These are phyloP conservation scores for Leptopilina myrica DNA, from an alignment of 2,888 invertebrate genomes.

Conservation along the genomic window DNA sequence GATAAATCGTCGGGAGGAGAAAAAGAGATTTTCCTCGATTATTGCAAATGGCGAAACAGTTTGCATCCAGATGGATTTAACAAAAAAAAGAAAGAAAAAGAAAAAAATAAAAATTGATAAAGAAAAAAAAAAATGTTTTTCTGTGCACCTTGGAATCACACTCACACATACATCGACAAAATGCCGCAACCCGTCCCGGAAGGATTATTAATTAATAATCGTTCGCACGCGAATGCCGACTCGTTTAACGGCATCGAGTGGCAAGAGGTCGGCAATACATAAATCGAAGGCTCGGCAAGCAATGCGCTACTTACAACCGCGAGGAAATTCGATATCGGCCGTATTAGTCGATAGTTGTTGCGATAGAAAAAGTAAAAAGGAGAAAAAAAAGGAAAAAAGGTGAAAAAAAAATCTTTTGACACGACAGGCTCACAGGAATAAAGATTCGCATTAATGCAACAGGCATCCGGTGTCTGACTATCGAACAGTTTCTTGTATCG, in stretches of 20 bases:
- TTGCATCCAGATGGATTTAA: constrained; percentile 24
- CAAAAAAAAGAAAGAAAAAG: no score
- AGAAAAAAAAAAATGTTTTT: no score
- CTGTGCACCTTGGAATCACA: constrained; percentile 18
- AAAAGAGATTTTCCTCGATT: constrained; percentile 37
- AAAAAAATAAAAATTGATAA: no score
- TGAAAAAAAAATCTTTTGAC: background rate
- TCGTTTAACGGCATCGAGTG: constrained; percentile 40
- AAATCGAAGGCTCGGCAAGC: constrained; percentile 34
- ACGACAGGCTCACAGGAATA: constrained; percentile 25
- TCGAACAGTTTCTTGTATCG: constrained; percentile 25
- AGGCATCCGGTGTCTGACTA: constrained; percentile 34
- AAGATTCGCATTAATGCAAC: constrained; percentile 37
- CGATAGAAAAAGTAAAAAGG: constrained; percentile 1
- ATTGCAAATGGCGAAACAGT: constrained; percentile 35
- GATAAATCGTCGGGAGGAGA: constrained; percentile 24
- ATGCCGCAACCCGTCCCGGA: constrained; percentile 32
- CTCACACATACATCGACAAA: background rate
- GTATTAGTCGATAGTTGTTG: constrained; percentile 34
- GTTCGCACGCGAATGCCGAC: constrained; percentile 39
- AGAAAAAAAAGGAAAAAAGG: no score
- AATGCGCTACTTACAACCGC: constrained; percentile 26
- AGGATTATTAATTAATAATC: constrained; percentile 40
- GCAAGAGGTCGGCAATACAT: constrained; percentile 40
- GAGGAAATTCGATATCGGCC: constrained; percentile 33